Base-by-base conservation (phyloP, 2,888 invertebrate genomes). In the Neelides folsomi region DNA sequence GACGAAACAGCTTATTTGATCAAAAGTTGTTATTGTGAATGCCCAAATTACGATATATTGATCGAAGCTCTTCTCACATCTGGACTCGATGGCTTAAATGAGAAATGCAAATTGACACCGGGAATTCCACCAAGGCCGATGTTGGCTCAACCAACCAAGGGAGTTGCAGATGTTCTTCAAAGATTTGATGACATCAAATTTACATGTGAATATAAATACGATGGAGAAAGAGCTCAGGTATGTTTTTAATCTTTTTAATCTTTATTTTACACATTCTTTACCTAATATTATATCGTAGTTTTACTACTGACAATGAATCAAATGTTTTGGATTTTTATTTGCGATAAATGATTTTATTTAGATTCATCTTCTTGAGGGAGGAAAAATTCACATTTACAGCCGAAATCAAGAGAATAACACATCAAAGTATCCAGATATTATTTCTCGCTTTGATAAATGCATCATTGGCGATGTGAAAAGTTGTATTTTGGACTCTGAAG, bases 131-230 rank as follows among this genome's bases (percentile, higher is more conserved):
- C 98, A 59, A 90, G 94, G 70, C 98, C 98, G 1, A 98, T 98
- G 98, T 75, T 98, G 67, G 98, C 98, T 0, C 95, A 97, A 69
- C 97, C 98, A 2, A 93, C 97, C 0, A 88, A 86, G 70, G 94
- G 93, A 2, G 85, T 97, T 1, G 78, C 81, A 57, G 93, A 94
- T 70, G 85, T 95, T 4, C 72, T 95, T 49, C 77, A 80, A 54
- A 77, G 89, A 66, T 89, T 90, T 71, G 87, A 88, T 54, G 82
- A 83, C 12, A 76, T 84, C 58, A 78, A 81, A 66, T 97, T 99
- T 70, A 95, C 95, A 0, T 97, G 97, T 70, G 98, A 99, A 73
- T 99, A 85, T 81, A 98, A 98, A 71, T 98, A 99, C 71, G 98
- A 99, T 72, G 98, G 98, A 0, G 98, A 98, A 76, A 77, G 98